phyloP scores from a whole-genome alignment of 1,140 invertebrate genomes.

The Cherax quadricarinatus region DNA sequence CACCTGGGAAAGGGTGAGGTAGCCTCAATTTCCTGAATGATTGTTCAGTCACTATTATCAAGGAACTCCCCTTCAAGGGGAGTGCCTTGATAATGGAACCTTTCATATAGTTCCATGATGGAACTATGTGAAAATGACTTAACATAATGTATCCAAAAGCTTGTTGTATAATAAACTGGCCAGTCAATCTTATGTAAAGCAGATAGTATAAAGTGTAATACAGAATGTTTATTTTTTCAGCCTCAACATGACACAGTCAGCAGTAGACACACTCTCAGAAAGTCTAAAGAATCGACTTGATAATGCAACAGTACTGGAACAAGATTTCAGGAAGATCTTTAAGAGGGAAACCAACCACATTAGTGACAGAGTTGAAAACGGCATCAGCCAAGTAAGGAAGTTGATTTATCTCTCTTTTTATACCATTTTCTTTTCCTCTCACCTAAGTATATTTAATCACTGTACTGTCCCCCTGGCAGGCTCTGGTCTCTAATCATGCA shows the following conservation, averaged over 20 bases:
- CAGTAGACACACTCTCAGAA: conserved; percentile 46
- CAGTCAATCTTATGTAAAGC: no score
- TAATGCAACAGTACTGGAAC: conserved; percentile 46
- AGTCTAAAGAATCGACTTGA: conserved; percentile 40
- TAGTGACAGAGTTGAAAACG: conserved; percentile 51
- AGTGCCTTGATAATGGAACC: no score
- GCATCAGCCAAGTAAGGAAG: conserved; percentile 66
- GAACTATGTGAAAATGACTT: no score
- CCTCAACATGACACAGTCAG: conserved; percentile 66
- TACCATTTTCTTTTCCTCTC: background rate
- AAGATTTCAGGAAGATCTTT: conserved; percentile 70
- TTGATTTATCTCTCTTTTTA: conserved; percentile 13
- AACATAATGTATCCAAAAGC: no score
- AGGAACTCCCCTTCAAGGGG: no score
- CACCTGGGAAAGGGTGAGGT: no score
- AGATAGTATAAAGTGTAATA: no score
- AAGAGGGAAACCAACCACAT: conserved; percentile 65
- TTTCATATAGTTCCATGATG: no score
- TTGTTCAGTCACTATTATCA: no score
- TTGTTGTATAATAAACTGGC: no score
- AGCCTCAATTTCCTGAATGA: no score
- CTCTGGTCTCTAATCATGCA: conserved; percentile 67
- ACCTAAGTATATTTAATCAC: no score
- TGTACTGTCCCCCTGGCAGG: conserved; percentile 8
- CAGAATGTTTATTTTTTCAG: conserved; percentile 1